Evolutionary conservation across 2,113 vertebrate species (phyloP).

Genomic region (Pristiophorus japonicus): DNA sequence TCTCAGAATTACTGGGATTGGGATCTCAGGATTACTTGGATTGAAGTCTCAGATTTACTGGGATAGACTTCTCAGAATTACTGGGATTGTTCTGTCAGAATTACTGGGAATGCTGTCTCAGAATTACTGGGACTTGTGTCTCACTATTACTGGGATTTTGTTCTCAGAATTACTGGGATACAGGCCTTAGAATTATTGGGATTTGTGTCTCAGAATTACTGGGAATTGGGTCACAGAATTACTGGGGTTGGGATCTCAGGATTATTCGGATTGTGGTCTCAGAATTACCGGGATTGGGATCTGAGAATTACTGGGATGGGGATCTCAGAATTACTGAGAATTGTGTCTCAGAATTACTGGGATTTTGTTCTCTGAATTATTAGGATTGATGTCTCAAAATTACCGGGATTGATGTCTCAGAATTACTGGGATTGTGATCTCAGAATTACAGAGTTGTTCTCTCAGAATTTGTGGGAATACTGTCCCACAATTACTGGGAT

Average conservation of each 20-base stretch:
- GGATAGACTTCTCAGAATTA: not conserved
- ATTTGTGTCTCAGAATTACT: not conserved
- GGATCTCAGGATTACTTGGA: not conserved
- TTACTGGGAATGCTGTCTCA: not conserved
- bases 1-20: not conserved
- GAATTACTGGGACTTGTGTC: not conserved
- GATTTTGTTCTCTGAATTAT: too few relatives aligned
- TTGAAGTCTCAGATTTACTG: not conserved
- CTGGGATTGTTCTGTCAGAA: not conserved
- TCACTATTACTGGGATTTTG: too few relatives aligned
- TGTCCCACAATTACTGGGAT: not conserved
- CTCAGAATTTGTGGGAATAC: too few relatives aligned
- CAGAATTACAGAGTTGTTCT: too few relatives aligned
- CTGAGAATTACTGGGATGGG: not conserved
- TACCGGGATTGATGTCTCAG: too few relatives aligned
- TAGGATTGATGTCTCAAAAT: too few relatives aligned
- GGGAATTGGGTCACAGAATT: not conserved
- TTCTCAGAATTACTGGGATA: not conserved
- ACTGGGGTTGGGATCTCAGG: not conserved
- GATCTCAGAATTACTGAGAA: not conserved
- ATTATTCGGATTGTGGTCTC: not conserved
- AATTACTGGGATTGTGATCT: too few relatives aligned
- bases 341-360: too few relatives aligned
- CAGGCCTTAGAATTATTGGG: not conserved
- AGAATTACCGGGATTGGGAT: not conserved